Base-by-base conservation (phyloP, 2,888 invertebrate genomes). In the Lithophane leautieri region DNA sequence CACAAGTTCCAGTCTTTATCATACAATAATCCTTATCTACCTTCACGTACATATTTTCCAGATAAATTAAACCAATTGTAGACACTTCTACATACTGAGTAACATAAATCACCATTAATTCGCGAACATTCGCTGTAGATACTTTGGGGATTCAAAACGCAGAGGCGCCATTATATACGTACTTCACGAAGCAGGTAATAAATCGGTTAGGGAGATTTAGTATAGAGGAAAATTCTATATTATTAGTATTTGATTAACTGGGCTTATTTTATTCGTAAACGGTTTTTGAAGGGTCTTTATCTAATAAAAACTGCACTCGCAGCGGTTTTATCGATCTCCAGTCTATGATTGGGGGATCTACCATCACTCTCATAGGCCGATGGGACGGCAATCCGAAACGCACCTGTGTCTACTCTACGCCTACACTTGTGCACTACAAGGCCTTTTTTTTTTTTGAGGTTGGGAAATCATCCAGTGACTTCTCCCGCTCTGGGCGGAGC, bases 61-160 rank as follows among this genome's bases (percentile, higher is more conserved):
- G 54, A 58, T 50, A 47, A 68, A 63, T 68, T 58, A 28, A 65
- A 76, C 40, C 28, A 76, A 54, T 50, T 28, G 56, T 40, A 44
- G 58, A 47, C 56, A 75, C 71, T 82, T 73, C 12, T 63, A 58
- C 62, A 70, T 25, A 54, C 52, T 58, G 60, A 52, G 61, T 66
- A 63, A 42, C 79, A 81, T 83, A 81, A 81, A 81, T 81, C 84
- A 79, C 50, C 73, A 83, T 83, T 83, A 83, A 83, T 79, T 79
- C 80, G 25, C 42, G 73, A 81, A 79, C 80, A 81, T 67, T 79
- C 56, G 58, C 74, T 42, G 50, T 61, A 56, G 65, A 76, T 76
- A 58, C 85, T 71, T 62, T 52, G 52, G 81, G 85, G 54, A 67
- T 70, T 54, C 80, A 67, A 84, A 82, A 70, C 58, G 50, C 70